A percentile compares a stretch with the other conserved stretches of the same genome.
These are phyloP conservation scores for Patella ulyssiponensis DNA, from an alignment of 2,888 invertebrate genomes.

Conservation along the genomic window DNA sequence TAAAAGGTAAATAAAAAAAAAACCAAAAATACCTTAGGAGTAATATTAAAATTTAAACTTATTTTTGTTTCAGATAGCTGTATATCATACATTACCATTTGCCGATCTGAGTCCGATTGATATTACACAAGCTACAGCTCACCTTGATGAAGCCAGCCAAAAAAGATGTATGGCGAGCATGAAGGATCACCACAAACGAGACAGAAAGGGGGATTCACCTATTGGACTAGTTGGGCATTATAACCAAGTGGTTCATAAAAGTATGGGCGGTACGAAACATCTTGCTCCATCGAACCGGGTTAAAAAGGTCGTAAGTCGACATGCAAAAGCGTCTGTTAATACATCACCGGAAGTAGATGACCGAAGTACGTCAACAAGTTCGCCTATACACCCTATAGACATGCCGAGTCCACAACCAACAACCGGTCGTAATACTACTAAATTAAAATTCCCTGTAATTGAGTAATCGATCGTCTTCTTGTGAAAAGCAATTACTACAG, in stretches of 20 bases:
- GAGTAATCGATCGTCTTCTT: not conserved
- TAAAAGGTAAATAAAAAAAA: too few relatives aligned
- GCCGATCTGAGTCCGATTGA: slow-evolving; percentile 47
- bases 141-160: slow-evolving; percentile 40
- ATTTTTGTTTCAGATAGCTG: slow-evolving; percentile 43
- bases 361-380: slow-evolving; percentile 15
- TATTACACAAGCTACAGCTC: slow-evolving; percentile 24
- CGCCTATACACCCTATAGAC: not conserved
- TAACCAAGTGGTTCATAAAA: slow-evolving; percentile 35
- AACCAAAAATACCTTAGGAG: too few relatives aligned
- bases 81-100: slow-evolving; percentile 53
- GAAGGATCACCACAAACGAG: slow-evolving; percentile 29
- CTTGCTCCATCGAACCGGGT: not conserved
- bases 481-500: not conserved
- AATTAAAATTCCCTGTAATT: not conserved
- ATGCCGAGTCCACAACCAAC: not conserved
- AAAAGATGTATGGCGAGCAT: slow-evolving; percentile 35
- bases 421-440: not conserved
- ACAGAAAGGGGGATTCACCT: slow-evolving; percentile 34
- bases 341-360: slow-evolving; percentile 12
- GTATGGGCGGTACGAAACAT: slow-evolving; percentile 19
- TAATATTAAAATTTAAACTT: too few relatives aligned
- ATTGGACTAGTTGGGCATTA: slow-evolving; percentile 36
- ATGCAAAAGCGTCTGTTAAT: not conserved
- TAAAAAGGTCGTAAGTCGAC: slow-evolving; percentile 14